Conservation (phyloP, 2,797 vertebrate species). For the Telmatherina bonti region DNA sequence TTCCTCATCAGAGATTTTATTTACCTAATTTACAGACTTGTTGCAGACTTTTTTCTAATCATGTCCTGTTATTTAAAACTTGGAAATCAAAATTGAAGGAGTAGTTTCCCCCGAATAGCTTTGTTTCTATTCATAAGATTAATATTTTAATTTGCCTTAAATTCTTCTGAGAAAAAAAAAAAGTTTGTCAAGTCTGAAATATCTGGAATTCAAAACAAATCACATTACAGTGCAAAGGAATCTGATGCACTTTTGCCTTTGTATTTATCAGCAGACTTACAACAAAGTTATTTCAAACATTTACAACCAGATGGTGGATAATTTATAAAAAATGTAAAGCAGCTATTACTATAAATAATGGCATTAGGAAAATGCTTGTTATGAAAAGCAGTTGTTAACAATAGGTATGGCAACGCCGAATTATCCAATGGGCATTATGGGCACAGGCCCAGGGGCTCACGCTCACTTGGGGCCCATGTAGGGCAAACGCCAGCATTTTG, state of each 20-base stretch:
- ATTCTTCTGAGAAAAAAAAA: no score
- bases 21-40: background rate
- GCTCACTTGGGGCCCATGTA: no score
- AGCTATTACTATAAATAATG: background rate
- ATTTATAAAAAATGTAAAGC: background rate
- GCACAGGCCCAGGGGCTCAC: no score
- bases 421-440: no score
- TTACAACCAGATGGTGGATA: background rate
- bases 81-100: background rate
- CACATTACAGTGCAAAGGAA: no score
- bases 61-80: background rate
- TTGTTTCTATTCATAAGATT: no score
- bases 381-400: no score
- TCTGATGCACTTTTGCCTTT: background rate
- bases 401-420: no score
- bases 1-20: background rate
- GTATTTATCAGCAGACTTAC: background rate
- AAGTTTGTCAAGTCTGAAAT: no score
- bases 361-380: background rate
- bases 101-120: background rate
- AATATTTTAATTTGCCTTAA: no score
- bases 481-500: no score
- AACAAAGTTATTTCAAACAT: background rate
- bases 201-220: no score
- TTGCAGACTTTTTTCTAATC: background rate